Evolutionary conservation across 2,888 invertebrate genomes (phyloP).

Genomic region (Celastrina argiolus): DNA sequence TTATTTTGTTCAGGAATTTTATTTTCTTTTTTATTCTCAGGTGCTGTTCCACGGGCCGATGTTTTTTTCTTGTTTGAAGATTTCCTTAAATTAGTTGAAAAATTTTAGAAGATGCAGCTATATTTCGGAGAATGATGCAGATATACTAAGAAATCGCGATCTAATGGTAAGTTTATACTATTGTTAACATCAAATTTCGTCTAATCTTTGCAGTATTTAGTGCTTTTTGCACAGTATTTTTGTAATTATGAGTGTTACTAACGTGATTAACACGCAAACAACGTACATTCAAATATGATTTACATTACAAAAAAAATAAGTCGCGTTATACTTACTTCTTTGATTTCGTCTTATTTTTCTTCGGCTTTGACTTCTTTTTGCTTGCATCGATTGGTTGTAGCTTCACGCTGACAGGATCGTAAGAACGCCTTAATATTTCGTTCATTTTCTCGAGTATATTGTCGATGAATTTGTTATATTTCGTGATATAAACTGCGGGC

Average conservation of each 20-base stretch:
- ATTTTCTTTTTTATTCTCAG: slow-evolving; percentile 42
- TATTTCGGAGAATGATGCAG: not conserved
- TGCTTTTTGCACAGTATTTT: no score
- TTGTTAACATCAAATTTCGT: not conserved
- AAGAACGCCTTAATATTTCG: slow-evolving; percentile 85
- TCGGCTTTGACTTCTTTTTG: slow-evolving; percentile 73
- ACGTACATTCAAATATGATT: not conserved
- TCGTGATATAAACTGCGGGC: slow-evolving; percentile 85
- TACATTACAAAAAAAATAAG: not conserved
- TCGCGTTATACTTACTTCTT: slow-evolving; percentile 40
- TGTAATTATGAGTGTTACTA: not conserved
- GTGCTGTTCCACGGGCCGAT: slow-evolving; percentile 49
- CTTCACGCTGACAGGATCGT: slow-evolving; percentile 90
- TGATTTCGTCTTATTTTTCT: slow-evolving; percentile 61
- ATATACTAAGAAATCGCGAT: not conserved
- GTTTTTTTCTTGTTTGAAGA: slow-evolving; percentile 61
- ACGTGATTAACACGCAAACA: not conserved
- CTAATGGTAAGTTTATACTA: not conserved
- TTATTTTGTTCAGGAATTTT: slow-evolving; percentile 9
- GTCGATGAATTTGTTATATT: slow-evolving; percentile 92
- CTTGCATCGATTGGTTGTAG: slow-evolving; percentile 76
- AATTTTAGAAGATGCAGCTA: not conserved
- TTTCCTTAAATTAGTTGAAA: slow-evolving; percentile 46
- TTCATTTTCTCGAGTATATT: slow-evolving; percentile 89
- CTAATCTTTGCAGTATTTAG: not conserved